Conservation (phyloP, 2,113 vertebrate genomes). For the Halichoeres trimaculatus region DNA sequence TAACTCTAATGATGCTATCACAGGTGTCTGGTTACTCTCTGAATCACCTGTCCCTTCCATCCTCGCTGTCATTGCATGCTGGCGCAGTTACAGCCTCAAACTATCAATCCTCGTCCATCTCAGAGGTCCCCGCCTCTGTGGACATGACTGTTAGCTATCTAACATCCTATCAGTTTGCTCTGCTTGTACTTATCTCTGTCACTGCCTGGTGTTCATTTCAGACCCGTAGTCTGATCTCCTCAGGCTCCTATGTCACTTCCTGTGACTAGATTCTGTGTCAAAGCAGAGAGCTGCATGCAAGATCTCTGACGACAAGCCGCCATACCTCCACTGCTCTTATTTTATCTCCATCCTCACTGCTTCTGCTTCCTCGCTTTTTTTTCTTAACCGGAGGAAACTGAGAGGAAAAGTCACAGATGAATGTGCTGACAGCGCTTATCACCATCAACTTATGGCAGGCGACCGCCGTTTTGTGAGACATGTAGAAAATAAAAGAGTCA, state of each 20-base stretch:
- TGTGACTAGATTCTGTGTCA: conserved; percentile 75
- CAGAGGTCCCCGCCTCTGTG: conserved; percentile 3
- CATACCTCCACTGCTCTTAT: neutral
- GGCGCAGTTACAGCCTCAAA: conserved; percentile 6
- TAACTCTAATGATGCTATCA: conserved; percentile 50
- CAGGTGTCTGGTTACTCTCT: conserved; percentile 34
- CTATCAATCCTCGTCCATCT: conserved; percentile 32
- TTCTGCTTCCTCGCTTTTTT: neutral
- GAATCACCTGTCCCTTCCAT: conserved; percentile 7
- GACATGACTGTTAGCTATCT: conserved; percentile 51
- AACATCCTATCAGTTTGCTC: conserved; percentile 64
- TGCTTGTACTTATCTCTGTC: conserved; percentile 60
- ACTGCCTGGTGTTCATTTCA: conserved; percentile 72
- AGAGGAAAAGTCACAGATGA: conserved; percentile 20
- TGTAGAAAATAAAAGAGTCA: neutral
- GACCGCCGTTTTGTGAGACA: conserved; percentile 9
- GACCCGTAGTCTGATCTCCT: conserved; percentile 72
- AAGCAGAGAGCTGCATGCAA: conserved; percentile 27
- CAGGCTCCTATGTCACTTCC: conserved; percentile 78
- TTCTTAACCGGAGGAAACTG: conserved; percentile 25
- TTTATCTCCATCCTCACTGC: neutral
- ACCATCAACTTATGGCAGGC: conserved; percentile 16
- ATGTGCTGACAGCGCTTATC: conserved; percentile 47
- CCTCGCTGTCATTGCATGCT: conserved; percentile 4
- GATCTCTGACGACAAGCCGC: conserved; percentile 51